phyloP scores from a whole-genome alignment of 2,888 invertebrate species.

The Ametastegia equiseti region DNA sequence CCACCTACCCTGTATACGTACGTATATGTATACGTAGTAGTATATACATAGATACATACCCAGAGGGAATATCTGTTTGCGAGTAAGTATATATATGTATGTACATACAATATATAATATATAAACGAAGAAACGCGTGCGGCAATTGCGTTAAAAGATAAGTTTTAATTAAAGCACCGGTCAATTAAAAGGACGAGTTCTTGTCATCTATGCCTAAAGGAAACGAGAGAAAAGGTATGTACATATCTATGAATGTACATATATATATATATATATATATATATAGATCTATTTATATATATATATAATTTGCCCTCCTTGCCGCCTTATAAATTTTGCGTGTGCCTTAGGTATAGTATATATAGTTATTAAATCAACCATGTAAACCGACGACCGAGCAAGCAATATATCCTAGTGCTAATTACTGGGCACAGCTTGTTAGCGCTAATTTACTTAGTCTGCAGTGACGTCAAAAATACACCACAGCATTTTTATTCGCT shows the following conservation, averaged over 20 bases:
- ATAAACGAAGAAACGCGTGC: no score
- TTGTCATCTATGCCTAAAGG: not conserved
- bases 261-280: not conserved
- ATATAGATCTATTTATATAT: not conserved
- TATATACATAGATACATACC: no score
- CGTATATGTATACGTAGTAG: not conserved
- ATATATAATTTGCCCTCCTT: not conserved
- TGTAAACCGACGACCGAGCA: conserved; percentile 3
- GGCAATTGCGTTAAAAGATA: no score
- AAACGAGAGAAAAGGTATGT: not conserved
- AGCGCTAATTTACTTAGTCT: not conserved
- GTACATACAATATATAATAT: no score
- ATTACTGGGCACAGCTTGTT: conserved; percentile 17
- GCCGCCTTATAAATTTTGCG: not conserved
- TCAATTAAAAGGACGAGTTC: conserved; percentile 24
- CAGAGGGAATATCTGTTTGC: no score
- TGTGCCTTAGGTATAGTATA: not conserved
- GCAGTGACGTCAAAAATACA: not conserved
- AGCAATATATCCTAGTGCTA: conserved; percentile 10
- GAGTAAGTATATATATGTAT: no score
- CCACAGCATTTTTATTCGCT: no score
- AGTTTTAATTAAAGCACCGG: conserved; percentile 28
- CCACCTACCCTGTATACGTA: not conserved
- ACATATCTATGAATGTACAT: not conserved
- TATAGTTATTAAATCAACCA: conserved; percentile 27